Evolutionary conservation across 53 echinoderm and acorn worm species (phyloP).

Genomic region (Crossaster papposus): DNA sequence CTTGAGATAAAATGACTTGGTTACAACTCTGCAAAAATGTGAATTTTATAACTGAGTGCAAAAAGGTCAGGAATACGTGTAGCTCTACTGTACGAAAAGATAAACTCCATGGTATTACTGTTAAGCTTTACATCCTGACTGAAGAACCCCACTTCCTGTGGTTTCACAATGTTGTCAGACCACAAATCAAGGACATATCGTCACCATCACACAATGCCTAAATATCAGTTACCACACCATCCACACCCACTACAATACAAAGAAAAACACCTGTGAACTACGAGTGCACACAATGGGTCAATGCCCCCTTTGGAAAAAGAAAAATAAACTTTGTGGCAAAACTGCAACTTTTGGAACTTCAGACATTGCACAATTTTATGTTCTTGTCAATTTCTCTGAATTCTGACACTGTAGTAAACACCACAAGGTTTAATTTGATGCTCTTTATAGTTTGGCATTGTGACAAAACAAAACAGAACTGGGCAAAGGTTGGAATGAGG

Average conservation of each 20-base stretch:
- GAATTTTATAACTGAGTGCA: neutral
- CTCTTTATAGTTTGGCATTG: too few relatives aligned
- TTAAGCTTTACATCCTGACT: neutral
- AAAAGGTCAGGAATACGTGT: neutral
- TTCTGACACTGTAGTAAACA: too few relatives aligned
- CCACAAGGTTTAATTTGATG: too few relatives aligned
- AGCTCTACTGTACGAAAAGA: neutral
- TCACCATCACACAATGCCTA: neutral
- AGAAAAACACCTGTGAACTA: neutral
- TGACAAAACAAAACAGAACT: too few relatives aligned
- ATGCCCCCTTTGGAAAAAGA: slow-evolving; percentile 18
- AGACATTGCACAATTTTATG: too few relatives aligned
- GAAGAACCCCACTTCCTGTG: slow-evolving; percentile 13
- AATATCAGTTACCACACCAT: slow-evolving; percentile 21
- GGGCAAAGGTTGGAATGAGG: too few relatives aligned
- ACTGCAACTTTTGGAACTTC: too few relatives aligned
- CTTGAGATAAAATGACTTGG: too few relatives aligned
- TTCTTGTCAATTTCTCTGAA: too few relatives aligned
- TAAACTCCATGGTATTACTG: neutral
- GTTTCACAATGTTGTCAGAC: neutral
- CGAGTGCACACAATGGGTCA: neutral
- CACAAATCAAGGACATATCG: slow-evolving; percentile 38
- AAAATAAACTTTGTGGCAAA: too few relatives aligned
- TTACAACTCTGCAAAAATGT: too few relatives aligned
- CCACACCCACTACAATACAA: neutral